Base-by-base conservation (phyloP, 1,140 invertebrate species). In the Eumeta japonica region DNA sequence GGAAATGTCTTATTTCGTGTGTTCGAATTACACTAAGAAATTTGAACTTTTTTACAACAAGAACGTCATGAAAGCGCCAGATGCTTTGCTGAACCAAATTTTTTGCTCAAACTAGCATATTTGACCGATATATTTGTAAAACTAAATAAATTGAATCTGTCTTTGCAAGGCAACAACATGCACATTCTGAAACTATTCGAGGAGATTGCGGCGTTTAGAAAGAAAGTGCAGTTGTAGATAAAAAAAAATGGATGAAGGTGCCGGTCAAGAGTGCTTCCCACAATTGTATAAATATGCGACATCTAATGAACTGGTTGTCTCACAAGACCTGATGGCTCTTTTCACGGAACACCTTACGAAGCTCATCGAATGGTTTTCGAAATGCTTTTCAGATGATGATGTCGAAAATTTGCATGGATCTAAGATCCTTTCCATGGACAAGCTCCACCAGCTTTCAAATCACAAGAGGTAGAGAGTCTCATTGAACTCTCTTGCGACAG, bases 151-250 rank as follows among this genome's bases (percentile, higher is more conserved):
- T 43, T 52, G 15, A 55, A 50, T 43, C 31, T 35, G 37, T 44
- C 16, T 49, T 44, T 59, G 20, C 49, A 59, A 52, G 52, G 43
- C n/a, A n/a, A 47, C 18, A 52, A 45, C 34, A 50, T 41, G 33
- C 43, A 49, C 35, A 45, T 54, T 37, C 47, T 57, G 33, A 41
- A 50, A 47, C 45, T 56, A 11, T 43, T 39, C 29, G 46, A 62
- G 32, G 56, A 38, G 32, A 45, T 62, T 49, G 40, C 45, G 35
- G 51, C 40, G 28, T 47, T 50, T 37, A 53, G 43, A 45, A 62
- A 48, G 36, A 50, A 49, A 41, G 40, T 46, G 27, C 37, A 44
- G 40, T 37, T 48, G 12, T 46, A 41, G 48, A 39, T 45, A 27
- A 43, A 41, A 48, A n/a, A 48, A 41, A 24, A 20, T 42, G n/a